Conservation (phyloP, 92 coral and sea anemone species). For the Heteractis magnifica region DNA sequence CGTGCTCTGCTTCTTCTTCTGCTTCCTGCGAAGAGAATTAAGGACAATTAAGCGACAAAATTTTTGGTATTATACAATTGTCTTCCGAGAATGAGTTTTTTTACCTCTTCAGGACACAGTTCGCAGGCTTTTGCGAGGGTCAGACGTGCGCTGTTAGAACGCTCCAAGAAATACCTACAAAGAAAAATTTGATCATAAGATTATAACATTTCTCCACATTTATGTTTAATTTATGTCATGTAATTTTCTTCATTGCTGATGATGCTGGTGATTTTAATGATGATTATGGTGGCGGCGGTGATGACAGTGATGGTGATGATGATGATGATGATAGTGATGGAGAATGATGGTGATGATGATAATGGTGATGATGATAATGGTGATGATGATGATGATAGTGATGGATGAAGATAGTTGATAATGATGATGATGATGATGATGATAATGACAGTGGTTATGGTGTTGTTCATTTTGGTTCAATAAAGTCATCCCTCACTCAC, state of each 20-base stretch:
- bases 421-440: not conserved
- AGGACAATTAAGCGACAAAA: not conserved
- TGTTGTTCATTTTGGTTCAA: not conserved
- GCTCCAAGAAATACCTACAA: conserved; percentile 86
- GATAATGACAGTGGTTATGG: not conserved
- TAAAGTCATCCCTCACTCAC: conserved; percentile 37
- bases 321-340: not conserved
- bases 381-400: not conserved
- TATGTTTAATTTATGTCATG: no score
- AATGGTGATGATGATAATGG: not conserved
- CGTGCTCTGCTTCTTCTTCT: conserved; percentile 83
- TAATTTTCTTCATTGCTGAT: not conserved
- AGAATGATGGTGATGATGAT: not conserved
- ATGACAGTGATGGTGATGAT: not conserved
- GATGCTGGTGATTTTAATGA: not conserved
- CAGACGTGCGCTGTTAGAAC: conserved; percentile 98
- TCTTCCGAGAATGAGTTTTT: not conserved
- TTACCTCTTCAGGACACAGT: conserved; percentile 97
- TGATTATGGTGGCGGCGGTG: not conserved
- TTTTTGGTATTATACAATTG: not conserved
- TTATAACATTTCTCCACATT: not conserved
- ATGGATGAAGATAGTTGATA: not conserved
- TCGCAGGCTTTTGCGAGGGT: conserved; percentile 98
- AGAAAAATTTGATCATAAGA: not conserved
- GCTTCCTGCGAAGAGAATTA: conserved; percentile 63